Evolutionary conservation across 2,797 vertebrate genomes (phyloP).

Genomic region (Gambusia yucatana): DNA sequence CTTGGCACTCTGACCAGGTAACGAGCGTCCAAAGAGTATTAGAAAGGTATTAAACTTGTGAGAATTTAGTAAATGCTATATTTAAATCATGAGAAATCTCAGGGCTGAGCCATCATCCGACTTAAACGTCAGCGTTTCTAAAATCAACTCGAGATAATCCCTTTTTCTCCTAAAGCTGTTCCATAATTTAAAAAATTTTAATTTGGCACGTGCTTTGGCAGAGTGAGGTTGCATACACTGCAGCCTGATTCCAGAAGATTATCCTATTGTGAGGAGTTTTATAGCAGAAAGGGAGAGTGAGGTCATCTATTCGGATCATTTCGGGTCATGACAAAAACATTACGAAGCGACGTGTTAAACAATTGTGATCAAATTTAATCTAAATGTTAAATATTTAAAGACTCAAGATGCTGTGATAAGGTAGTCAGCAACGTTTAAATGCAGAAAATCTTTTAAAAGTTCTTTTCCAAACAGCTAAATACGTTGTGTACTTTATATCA

Average conservation of each 20-base stretch:
- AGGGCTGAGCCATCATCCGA: not conserved
- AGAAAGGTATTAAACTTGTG: not conserved
- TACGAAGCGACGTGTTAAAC: not conserved
- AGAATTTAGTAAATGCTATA: not conserved
- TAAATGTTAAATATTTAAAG: not conserved
- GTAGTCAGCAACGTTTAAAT: not conserved
- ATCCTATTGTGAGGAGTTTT: not conserved
- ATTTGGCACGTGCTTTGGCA: not conserved
- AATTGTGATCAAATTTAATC: not conserved
- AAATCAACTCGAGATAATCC: not conserved
- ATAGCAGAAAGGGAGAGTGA: not conserved
- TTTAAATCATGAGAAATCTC: not conserved
- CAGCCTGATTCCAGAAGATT: not conserved
- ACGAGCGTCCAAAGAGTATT: not conserved
- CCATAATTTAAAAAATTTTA: not conserved
- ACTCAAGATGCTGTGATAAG: not conserved
- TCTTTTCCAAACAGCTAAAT: not conserved
- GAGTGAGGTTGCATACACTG: not conserved
- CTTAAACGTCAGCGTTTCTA: slow-evolving; percentile 10
- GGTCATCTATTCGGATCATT: not conserved
- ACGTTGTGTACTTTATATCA: not conserved
- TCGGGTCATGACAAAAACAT: not conserved
- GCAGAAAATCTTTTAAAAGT: not conserved
- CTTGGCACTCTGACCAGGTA: not conserved
- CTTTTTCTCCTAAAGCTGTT: slow-evolving; percentile 4